Evolutionary conservation across 92 coral and sea anemone species (phyloP).

Genomic region (Phenganax stokvisi): DNA sequence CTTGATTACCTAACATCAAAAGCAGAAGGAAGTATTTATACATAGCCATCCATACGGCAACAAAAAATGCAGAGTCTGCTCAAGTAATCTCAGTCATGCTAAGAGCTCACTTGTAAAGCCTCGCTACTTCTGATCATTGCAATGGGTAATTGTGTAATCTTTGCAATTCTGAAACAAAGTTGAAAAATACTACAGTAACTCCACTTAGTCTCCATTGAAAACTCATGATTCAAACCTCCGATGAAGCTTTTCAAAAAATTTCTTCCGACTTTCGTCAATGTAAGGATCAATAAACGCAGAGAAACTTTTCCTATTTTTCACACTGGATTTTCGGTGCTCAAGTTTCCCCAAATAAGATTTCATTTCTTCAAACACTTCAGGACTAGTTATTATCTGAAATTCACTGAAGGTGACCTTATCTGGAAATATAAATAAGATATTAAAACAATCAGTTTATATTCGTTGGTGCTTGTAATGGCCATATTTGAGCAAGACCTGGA

Average conservation of each 20-base stretch:
- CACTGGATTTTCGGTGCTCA: constrained; percentile 10
- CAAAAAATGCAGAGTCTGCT: background rate
- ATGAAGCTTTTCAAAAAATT: constrained; percentile 61
- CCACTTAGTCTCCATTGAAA: no score
- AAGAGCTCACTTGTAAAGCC: constrained; percentile 60
- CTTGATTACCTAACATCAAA: constrained; percentile 50
- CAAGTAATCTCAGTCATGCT: background rate
- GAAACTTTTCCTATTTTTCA: constrained; percentile 62
- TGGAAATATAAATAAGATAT: background rate
- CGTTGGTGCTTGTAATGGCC: background rate
- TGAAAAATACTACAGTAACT: background rate
- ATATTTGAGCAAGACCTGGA: background rate
- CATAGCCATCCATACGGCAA: background rate
- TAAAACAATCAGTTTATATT: background rate
- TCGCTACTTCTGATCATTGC: constrained; percentile 90
- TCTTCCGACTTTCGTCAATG: constrained; percentile 57
- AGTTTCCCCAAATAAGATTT: constrained; percentile 20
- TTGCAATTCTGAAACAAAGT: constrained; percentile 51
- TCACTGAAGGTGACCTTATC: constrained; percentile 40
- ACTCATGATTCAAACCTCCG: constrained; percentile 46
- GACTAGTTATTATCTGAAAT: constrained; percentile 26
- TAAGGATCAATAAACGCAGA: constrained; percentile 78
- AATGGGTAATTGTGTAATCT: constrained; percentile 58
- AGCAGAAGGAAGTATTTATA: background rate
- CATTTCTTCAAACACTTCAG: constrained; percentile 23